A percentile compares a stretch with the other conserved stretches of the same genome.
These are phyloP conservation scores for Morus bassanus DNA, from an alignment of 2,797 vertebrate genomes.

Conservation along the genomic window DNA sequence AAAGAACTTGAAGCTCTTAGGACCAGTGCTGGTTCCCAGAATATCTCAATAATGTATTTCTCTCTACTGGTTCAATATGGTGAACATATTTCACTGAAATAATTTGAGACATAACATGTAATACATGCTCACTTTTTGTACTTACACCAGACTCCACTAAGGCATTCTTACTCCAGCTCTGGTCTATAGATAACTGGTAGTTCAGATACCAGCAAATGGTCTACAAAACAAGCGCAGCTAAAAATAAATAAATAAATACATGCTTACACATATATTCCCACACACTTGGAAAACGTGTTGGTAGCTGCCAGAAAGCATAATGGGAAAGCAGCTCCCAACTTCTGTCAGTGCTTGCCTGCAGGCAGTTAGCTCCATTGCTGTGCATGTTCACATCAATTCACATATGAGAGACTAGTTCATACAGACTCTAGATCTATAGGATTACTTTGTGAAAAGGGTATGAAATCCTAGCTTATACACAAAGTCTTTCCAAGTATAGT, in stretches of 20 bases:
- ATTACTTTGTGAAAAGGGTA: neutral
- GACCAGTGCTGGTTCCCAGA: neutral
- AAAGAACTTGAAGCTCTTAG: neutral
- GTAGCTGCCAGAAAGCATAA: neutral
- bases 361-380: neutral
- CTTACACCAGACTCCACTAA: neutral
- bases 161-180: neutral
- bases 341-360: neutral
- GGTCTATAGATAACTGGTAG: neutral
- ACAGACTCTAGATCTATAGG: neutral
- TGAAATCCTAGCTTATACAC: neutral
- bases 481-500: neutral
- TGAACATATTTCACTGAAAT: neutral
- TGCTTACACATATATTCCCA: neutral
- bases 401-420: neutral
- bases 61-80: neutral
- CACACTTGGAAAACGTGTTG: neutral
- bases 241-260: neutral
- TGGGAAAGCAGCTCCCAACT: neutral
- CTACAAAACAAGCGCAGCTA: neutral
- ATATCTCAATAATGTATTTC: neutral
- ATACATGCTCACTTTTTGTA: neutral
- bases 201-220: neutral
- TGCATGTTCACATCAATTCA: neutral
- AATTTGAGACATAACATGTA: neutral